Base-by-base conservation (phyloP, 2,797 vertebrate species). In the Trematomus bernacchii region DNA sequence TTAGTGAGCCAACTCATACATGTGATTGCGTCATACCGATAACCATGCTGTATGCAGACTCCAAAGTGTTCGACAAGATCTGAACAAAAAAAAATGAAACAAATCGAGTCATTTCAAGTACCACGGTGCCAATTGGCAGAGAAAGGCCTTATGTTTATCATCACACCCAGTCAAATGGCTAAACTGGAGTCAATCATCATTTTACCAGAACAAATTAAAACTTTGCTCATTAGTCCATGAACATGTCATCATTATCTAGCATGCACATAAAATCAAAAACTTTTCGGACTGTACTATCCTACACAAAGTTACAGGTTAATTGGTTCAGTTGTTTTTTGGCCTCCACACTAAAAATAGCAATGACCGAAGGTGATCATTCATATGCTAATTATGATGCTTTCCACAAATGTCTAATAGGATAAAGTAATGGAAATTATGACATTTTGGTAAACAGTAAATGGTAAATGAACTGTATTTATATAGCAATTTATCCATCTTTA, bases 81-180 rank as follows among this genome's bases (percentile, higher is more conserved):
- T 80, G 0, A n/a, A n/a, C n/a, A n/a, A n/a, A n/a, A n/a, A n/a
- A n/a, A 79, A 82, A 87, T 67, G 54, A 86, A 86, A 85, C 16
- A 70, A 68, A 84, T 57, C 80, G 66, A 71, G 66, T 75, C 68
- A 67, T 82, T 64, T 75, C 67, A 62, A 27, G 23, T 77, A 50
- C 19, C 57, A 53, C 37, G 69, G 48, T 66, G 82, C 74, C 79
- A 65, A 51, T 66, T 77, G 83, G 78, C 73, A 80, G 59, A 52
- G 60, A 75, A 70, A 70, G 55, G 15, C 62, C 79, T 78, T 66
- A 18, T 69, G 58, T 85, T 82, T 73, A 73, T 79, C 76, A 50
- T 62, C 66, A 43, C 60, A 9, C 16, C 4, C 54, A 59, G 61
- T 76, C 43, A 60, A 52, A 71, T 21, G 3, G 54, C 40, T 47